These are phyloP conservation scores for Calameuta pallipes DNA, from an alignment of 2,888 invertebrate genomes.

Conservation along the genomic window DNA sequence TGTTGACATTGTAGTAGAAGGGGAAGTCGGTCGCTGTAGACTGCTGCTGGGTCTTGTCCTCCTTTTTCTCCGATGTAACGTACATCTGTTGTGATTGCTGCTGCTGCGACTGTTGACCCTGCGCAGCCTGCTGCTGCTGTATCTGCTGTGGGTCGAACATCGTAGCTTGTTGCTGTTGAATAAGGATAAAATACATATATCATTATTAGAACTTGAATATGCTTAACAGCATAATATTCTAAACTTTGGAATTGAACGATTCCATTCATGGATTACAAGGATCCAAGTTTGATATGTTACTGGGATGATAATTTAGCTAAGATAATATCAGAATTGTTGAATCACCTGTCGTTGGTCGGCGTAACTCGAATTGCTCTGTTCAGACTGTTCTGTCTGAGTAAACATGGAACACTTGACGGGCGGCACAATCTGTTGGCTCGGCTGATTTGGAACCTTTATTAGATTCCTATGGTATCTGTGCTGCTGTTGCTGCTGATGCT, in stretches of 20 bases:
- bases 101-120: constrained; percentile 70
- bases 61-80: constrained; percentile 60
- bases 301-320: background rate
- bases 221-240: background rate
- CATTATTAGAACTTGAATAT: background rate
- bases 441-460: constrained; percentile 37
- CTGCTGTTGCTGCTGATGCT: constrained; percentile 32
- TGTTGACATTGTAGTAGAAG: constrained; percentile 68
- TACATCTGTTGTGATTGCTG: constrained; percentile 62
- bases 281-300: background rate
- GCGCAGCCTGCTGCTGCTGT: constrained; percentile 77
- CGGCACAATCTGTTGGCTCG: constrained; percentile 51
- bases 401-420: constrained; percentile 63
- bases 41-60: constrained; percentile 61
- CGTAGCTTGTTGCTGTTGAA: constrained; percentile 41
- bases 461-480: constrained; percentile 36
- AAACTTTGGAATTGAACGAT: background rate
- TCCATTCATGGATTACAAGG: background rate
- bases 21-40: constrained; percentile 65
- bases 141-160: constrained; percentile 68
- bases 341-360: constrained; percentile 58
- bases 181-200: background rate
- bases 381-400: constrained; percentile 60
- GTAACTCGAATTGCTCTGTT: constrained; percentile 59
- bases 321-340: constrained; percentile 3